Percentiles rank a stretch among this genome's conserved stretches.
Evolutionary conservation across 1,140 invertebrate genomes (phyloP).

Genomic region (Psilanteris sp.): DNA sequence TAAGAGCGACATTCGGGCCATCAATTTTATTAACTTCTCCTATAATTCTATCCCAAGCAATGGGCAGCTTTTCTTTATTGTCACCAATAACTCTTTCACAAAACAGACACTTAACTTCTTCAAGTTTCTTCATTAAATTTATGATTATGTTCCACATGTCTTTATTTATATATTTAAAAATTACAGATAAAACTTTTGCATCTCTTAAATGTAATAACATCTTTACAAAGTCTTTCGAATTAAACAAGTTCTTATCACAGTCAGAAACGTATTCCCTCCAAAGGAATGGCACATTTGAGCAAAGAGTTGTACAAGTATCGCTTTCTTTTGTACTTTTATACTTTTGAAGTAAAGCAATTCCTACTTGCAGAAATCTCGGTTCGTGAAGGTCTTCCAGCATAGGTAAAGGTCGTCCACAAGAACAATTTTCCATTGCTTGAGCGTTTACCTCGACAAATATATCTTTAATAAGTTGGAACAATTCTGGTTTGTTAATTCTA

Average conservation of each 20-base stretch:
- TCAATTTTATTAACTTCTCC: slow-evolving; percentile 69
- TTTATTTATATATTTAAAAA: slow-evolving; percentile 66
- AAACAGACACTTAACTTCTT: slow-evolving; percentile 68
- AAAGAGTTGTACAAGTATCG: slow-evolving; percentile 70
- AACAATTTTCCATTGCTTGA: slow-evolving; percentile 40
- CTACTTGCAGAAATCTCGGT: slow-evolving; percentile 71
- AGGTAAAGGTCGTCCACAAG: slow-evolving; percentile 67
- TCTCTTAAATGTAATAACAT: slow-evolving; percentile 72
- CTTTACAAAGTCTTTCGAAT: slow-evolving; percentile 34
- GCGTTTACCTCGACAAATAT: slow-evolving; percentile 71
- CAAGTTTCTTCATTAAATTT: slow-evolving; percentile 60
- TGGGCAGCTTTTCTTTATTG: slow-evolving; percentile 37
- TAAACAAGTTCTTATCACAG: slow-evolving; percentile 41
- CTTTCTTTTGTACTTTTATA: slow-evolving; percentile 48
- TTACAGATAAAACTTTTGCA: slow-evolving; percentile 63
- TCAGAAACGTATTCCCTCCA: slow-evolving; percentile 76
- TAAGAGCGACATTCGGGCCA: slow-evolving; percentile 66
- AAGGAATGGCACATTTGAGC: slow-evolving; percentile 82
- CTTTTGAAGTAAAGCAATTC: slow-evolving; percentile 66
- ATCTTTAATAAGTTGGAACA: slow-evolving; percentile 64
- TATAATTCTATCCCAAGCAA: slow-evolving; percentile 72
- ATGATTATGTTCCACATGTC: slow-evolving; percentile 67
- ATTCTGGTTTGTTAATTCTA: slow-evolving; percentile 41
- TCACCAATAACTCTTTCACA: slow-evolving; percentile 61
- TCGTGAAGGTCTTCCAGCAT: slow-evolving; percentile 45